phyloP scores from a whole-genome alignment of 1,140 invertebrate species.

The Homalodisca vitripennis region DNA sequence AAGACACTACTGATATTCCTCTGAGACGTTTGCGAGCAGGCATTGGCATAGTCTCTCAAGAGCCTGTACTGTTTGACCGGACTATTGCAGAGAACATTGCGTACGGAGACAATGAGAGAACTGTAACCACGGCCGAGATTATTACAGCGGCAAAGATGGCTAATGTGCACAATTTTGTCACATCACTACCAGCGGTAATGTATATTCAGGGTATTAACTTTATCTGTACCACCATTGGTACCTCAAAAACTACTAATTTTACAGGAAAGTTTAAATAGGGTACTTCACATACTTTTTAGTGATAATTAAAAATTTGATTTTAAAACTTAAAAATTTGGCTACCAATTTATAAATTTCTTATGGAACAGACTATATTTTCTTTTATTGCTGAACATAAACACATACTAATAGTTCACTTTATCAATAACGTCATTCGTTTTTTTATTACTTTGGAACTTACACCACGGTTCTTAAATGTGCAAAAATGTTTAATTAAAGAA shows the following conservation, averaged over 20 bases:
- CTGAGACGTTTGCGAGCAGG: constrained; percentile 65
- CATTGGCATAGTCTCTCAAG: constrained; percentile 77
- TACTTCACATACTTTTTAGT: neutral
- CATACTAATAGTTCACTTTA: too few species aligned
- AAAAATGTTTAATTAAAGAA: too few species aligned
- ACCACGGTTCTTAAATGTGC: too few species aligned
- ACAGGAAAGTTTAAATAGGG: neutral
- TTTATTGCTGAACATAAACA: too few species aligned
- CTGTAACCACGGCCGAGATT: constrained; percentile 61
- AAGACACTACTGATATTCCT: constrained; percentile 49
- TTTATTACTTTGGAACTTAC: too few species aligned
- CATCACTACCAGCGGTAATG: constrained; percentile 65
- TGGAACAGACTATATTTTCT: too few species aligned
- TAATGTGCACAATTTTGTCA: constrained; percentile 80
- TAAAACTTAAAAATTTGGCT: neutral
- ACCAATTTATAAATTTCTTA: neutral
- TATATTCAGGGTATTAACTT: neutral
- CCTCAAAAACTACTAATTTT: neutral
- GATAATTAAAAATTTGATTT: neutral
- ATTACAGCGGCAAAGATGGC: constrained; percentile 63
- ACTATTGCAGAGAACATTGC: constrained; percentile 76
- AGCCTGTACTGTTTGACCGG: constrained; percentile 72
- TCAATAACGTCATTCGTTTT: too few species aligned
- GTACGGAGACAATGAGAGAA: constrained; percentile 58
- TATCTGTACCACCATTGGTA: neutral